Evolutionary conservation across 2,113 vertebrate genomes (phyloP).

Genomic region (Corythaeola cristata): DNA sequence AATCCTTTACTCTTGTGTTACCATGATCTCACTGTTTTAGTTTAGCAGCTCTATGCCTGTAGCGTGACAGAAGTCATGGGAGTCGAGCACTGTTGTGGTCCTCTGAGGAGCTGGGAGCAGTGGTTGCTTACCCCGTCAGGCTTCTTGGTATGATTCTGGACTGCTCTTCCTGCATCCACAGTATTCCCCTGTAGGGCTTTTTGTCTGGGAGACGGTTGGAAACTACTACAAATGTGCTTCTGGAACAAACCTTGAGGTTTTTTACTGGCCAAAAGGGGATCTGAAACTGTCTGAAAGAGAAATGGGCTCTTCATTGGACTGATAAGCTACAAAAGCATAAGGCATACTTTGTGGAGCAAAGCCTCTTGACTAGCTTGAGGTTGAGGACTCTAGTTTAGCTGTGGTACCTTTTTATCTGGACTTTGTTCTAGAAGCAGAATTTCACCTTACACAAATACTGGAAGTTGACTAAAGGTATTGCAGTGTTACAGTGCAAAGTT

Average conservation of each 20-base stretch:
- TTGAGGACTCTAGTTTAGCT: not conserved
- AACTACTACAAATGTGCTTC: not conserved
- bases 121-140: not conserved
- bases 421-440: conserved; percentile 46
- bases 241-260: not conserved
- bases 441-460: conserved; percentile 55
- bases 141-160: not conserved
- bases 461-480: conserved; percentile 26
- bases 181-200: not conserved
- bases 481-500: conserved; percentile 49
- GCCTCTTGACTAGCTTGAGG: not conserved
- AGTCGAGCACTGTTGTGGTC: not conserved
- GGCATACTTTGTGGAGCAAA: not conserved
- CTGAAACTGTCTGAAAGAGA: not conserved
- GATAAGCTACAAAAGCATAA: not conserved
- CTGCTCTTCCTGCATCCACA: not conserved
- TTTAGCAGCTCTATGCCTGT: not conserved
- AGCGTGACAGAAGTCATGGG: not conserved
- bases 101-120: not conserved
- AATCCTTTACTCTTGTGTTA: not conserved
- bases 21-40: not conserved
- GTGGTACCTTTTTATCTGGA: not conserved
- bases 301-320: not conserved
- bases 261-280: not conserved
- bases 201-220: not conserved